Evolutionary conservation across 2,888 invertebrate genomes (phyloP).

Genomic region (Xestoiulus laeticollis): DNA sequence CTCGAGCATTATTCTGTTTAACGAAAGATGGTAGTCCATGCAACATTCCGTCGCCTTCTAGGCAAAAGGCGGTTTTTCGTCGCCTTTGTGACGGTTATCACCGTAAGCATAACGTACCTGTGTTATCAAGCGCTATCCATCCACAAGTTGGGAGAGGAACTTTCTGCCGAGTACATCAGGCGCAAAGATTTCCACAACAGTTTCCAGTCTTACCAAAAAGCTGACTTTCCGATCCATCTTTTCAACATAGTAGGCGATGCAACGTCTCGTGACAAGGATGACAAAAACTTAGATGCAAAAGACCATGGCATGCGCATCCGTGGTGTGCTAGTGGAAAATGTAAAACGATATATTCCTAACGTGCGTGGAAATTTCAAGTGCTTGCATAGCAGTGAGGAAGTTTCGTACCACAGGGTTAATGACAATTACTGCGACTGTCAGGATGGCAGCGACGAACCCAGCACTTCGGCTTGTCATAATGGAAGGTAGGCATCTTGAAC

Average conservation of each 20-base stretch:
- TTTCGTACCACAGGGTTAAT: conserved; percentile 77
- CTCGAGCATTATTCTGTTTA: not conserved
- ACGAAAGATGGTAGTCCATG: conserved; percentile 39
- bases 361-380: conserved; percentile 54
- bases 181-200: conserved; percentile 46
- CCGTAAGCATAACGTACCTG: conserved; percentile 42
- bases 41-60: conserved; percentile 17
- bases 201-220: conserved; percentile 51
- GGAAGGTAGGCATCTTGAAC: conserved; percentile 57
- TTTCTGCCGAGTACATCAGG: conserved; percentile 48
- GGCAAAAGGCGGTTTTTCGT: conserved; percentile 49
- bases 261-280: conserved; percentile 9
- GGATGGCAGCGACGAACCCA: conserved; percentile 67
- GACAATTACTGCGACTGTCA: conserved; percentile 94
- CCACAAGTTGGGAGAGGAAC: conserved; percentile 48
- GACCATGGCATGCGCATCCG: conserved; percentile 49
- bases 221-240: conserved; percentile 49
- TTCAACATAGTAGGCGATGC: not conserved
- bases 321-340: conserved; percentile 57
- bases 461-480: conserved; percentile 66
- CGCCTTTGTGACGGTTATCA: conserved; percentile 43
- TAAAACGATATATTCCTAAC: conserved; percentile 57
- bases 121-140: conserved; percentile 52
- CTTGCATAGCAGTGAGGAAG: conserved; percentile 62
- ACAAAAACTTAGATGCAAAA: not conserved